Base-by-base conservation (phyloP, 1,140 invertebrate species). In the Calliphora vicina region DNA sequence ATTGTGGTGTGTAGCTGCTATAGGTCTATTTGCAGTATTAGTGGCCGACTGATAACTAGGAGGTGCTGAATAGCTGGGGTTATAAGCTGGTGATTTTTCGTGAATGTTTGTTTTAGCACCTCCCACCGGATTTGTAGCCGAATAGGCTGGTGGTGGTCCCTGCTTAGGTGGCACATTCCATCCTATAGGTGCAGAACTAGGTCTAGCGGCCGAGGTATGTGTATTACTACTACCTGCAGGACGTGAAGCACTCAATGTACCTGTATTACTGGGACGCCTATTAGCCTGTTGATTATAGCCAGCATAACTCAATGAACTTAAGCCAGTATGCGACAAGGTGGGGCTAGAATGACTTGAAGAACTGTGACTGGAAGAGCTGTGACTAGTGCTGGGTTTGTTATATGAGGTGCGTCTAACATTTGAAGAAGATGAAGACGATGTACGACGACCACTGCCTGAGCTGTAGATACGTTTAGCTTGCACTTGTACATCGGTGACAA, bases 101-200 rank as follows among this genome's bases (percentile, higher is more conserved):
- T 90, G 61, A 4, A 90, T 83, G 67, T 90, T 90, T 72, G 89
- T 87, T 61, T 82, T 86, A 3, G 89, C 88, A 0, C 88, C 89
- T 13, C 88, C 88, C 1, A 15, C 83, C 4, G 87, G 85, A 85
- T 88, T 88, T 2, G 72, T 80, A 13, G 87, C 83, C 1, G 87
- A 86, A 82, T 90, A 90, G 0, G 89, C 84, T 0, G 89, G 88
- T 29, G 88, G 88, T 13, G 88, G 88, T 4, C 87, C 88, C 0
- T 85, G 57, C 84, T 90, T 87, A 8, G 0, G 27, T 3, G 87
- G 88, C 12, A 88, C 86, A 83, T 90, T 90, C 89, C 89, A 90
- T 35, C 89, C 89, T 3, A 90, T 85, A 6, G 87, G 84, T 5
- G 86, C 2, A 0, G 83, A 82, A 1, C 85, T 73, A 0, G 82